Percentiles rank a stretch among this genome's conserved stretches.
Evolutionary conservation across 2,888 invertebrate species (phyloP).

Genomic region (Pachymerium ferrugineum): DNA sequence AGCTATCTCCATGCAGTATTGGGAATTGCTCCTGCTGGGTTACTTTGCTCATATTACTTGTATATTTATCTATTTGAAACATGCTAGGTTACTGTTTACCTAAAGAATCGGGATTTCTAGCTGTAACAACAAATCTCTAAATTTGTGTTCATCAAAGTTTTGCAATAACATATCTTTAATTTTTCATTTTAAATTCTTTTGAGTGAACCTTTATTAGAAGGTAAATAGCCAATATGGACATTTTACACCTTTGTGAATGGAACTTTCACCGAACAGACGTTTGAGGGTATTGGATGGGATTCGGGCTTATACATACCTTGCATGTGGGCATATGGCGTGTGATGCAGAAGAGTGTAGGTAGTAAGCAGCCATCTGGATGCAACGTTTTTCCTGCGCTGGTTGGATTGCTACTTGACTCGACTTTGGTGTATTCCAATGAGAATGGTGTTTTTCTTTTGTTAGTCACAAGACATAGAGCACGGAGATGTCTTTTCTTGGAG

Average conservation of each 20-base stretch:
- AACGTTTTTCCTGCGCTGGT: not conserved
- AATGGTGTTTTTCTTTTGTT: not conserved
- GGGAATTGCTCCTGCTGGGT: not conserved
- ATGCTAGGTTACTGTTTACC: no score
- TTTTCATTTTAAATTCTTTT: no score
- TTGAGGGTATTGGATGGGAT: not conserved
- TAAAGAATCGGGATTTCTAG: no score
- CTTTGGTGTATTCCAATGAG: constrained; percentile 17
- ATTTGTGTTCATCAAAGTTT: no score
- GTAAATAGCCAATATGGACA: no score
- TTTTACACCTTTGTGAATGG: no score
- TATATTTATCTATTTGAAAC: no score
- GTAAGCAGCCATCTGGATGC: constrained; percentile 8
- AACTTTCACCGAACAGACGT: no score
- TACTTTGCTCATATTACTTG: no score
- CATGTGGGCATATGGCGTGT: not conserved
- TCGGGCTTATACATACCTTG: not conserved
- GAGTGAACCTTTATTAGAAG: no score
- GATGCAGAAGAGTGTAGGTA: not conserved
- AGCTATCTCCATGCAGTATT: constrained; percentile 22
- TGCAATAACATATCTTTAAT: no score
- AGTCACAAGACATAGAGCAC: not conserved
- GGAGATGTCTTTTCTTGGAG: not conserved
- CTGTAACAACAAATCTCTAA: no score
- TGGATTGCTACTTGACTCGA: constrained; percentile 20